Evolutionary conservation across 2,888 invertebrate species (phyloP), one percentile per base, ranked within the genome.

Genomic region (Nowickia ferox): DNA sequence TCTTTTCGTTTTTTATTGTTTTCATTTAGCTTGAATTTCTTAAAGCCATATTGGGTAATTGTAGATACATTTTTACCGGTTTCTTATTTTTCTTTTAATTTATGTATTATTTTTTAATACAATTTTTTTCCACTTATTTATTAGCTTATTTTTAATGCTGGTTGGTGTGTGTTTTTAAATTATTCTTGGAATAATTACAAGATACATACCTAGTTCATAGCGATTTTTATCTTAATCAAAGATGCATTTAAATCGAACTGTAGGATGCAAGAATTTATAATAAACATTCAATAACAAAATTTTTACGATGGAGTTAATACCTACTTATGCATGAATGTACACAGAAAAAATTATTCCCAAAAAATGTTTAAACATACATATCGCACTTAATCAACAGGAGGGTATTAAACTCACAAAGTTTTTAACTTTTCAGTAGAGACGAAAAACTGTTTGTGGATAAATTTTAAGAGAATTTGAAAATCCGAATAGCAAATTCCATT

Each of bases 31-130:
- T 80, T 79, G 44, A 51, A 68, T 83, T 76, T 76, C 79, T 79
- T 72, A 78, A 76, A 46, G 72, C 86, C 63, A 68, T 79, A 75
- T 75, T 83, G 71, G 75, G 74, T 76, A 78, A 75, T 75, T 71
- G 51, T 71, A 85, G 75, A 81, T 65, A 63, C 65, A 46, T 51
- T 63, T 85, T 78, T 66, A 82, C 63, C 75, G 82, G 82, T 57
- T 63, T 71, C 40, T 69, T 44, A 46, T 17, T 13, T 22, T 65
- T 44, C 38, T 11, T 40, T 22, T 71, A n/a, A 46, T 51, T 57
- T 22, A 40, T 66, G 57, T 59, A 42, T 11, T 78, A 30, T 65
- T 76, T 42, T 22, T 65, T 68, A 9, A 1, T 30, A 11, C 17
- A 38, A 8, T 4, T 53, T 53, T 15, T 30, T n/a, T 57, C 13